A percentile compares a stretch with the other conserved stretches of the same genome.
phyloP scores from a whole-genome alignment of 2,113 vertebrate genomes.

The Hypanus sabinus region DNA sequence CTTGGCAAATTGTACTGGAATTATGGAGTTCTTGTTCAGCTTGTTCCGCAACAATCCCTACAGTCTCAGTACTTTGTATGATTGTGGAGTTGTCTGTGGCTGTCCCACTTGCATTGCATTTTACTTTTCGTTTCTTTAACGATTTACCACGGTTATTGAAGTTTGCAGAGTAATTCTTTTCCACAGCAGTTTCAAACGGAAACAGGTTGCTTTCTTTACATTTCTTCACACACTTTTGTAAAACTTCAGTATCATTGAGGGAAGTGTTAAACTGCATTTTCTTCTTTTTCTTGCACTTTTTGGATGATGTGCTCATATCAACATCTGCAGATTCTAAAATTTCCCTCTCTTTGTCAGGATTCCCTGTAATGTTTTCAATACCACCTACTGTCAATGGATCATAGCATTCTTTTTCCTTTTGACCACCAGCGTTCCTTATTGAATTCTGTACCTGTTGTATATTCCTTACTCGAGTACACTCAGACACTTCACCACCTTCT shows the following conservation, averaged over 20 bases:
- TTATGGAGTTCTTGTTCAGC: not conserved
- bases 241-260: not conserved
- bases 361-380: not conserved
- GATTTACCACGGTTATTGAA: not conserved
- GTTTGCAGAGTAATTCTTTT: not conserved
- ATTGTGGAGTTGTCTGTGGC: not conserved
- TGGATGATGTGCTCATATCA: not conserved
- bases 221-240: not conserved
- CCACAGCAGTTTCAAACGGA: not conserved
- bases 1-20: not conserved
- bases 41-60: not conserved
- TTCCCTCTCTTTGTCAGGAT: not conserved
- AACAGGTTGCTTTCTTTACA: not conserved
- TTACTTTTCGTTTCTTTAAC: not conserved
- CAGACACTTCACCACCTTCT: not conserved
- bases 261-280: not conserved
- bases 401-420: not conserved
- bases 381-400: not conserved
- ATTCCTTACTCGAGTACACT: not conserved
- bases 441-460: not conserved
- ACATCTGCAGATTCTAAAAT: not conserved
- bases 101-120: not conserved
- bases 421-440: not conserved
- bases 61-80: not conserved
- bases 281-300: conserved; percentile 9